Base-by-base conservation (phyloP, 1,140 invertebrate genomes). In the Drosophila takahashii region DNA sequence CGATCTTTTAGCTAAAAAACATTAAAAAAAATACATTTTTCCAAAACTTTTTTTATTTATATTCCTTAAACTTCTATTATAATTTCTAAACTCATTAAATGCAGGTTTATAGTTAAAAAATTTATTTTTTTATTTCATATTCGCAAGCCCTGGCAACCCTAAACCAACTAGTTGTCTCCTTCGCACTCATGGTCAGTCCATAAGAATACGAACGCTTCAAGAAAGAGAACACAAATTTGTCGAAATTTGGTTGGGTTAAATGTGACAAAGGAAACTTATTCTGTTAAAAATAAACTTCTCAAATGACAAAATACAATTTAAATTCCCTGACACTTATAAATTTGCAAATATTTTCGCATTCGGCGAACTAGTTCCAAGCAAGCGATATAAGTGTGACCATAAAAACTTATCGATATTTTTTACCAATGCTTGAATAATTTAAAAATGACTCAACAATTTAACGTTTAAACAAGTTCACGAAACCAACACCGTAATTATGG, bases 121-220 rank as follows among this genome's bases (percentile, higher is more conserved):
- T 22, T 4, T n/a, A 13, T 22, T 11, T n/a, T 15, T 18, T 8
- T 18, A n/a, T 29, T 0, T 1, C 13, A 27, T 9, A 5, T 41
- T 41, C 29, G 18, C n/a, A 8, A 4, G 8, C 1, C 41, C 45
- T 52, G 81, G 22, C 73, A 85, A 74, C 78, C 48, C 78, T 85
- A 36, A 7, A 22, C 4, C 0, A 22, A 7, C 44, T 26, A 13
- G 77, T 60, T 34, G 18, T 81, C 83, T 59, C 67, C 37, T 58
- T 85, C 53, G 15, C 44, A 48, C 81, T 62, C 1, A 27, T 10
- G 9, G 3, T 15, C 26, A 11, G 34, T 11, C 34, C 62, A 16
- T 61, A 26, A 62, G 48, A 66, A 41, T 18, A 22, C 56, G 66
- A 86, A 11, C 36, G n/a, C 15, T 2, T 18, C 10, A 0, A 29